phyloP scores from a whole-genome alignment of 2,797 vertebrate species.

The Prionace glauca region DNA sequence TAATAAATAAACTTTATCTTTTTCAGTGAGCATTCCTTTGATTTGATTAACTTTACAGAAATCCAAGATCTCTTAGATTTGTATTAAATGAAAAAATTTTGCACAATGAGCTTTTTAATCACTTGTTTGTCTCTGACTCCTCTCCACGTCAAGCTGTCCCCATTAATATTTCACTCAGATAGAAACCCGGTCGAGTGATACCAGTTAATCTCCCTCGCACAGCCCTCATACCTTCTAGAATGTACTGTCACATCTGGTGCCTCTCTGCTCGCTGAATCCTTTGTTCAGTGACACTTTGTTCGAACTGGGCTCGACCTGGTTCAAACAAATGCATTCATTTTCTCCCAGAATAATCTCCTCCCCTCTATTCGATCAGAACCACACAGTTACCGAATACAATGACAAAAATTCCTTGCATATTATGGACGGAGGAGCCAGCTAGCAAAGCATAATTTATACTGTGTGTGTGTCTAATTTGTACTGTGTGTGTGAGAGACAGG shows the following conservation, averaged over 20 bases:
- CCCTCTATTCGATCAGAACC: background rate
- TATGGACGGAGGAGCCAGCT: background rate
- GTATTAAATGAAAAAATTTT: background rate
- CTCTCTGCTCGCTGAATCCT: background rate
- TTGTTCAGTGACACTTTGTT: background rate
- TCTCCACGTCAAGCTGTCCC: background rate
- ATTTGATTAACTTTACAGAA: background rate
- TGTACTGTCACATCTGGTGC: background rate
- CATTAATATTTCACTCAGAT: constrained; percentile 1
- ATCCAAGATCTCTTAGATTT: background rate
- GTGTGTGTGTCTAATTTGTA: background rate
- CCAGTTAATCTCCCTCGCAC: background rate
- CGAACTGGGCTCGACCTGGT: background rate
- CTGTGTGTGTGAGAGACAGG: too few species aligned
- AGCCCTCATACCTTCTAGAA: background rate
- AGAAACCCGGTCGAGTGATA: background rate
- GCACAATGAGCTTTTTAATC: background rate
- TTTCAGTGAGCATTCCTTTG: too few species aligned
- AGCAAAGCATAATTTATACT: background rate
- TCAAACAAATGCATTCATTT: background rate
- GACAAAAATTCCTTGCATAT: background rate
- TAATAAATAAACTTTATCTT: too few species aligned
- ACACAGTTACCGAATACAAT: background rate
- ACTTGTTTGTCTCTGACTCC: background rate
- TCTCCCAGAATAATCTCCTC: background rate